These are phyloP conservation scores for Macroramphosus scolopax DNA, from an alignment of 2,797 vertebrate genomes.

Conservation along the genomic window DNA sequence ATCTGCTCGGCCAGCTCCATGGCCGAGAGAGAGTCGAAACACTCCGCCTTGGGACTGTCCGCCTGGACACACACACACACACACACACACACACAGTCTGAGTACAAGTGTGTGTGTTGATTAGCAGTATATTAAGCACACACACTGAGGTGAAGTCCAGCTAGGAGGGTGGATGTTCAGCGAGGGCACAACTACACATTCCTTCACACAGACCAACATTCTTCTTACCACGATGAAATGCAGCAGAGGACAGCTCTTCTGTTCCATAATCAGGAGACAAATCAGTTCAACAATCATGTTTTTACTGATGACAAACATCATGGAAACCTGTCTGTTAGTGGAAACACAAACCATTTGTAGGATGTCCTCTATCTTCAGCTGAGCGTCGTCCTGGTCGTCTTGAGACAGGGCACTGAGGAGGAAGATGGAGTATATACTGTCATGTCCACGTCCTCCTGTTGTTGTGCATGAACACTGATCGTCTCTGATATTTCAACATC, in stretches of 20 bases:
- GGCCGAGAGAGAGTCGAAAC: constrained; percentile 90
- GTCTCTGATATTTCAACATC: too few relatives aligned
- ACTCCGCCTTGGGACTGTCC: constrained; percentile 84
- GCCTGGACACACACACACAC: constrained; percentile 70
- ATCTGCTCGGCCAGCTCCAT: constrained; percentile 98
- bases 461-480: too few relatives aligned
- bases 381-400: constrained; percentile 90
- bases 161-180: neutral
- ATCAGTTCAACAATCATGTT: constrained; percentile 7
- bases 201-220: neutral
- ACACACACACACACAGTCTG: constrained; percentile 1
- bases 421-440: constrained; percentile 3
- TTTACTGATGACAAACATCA: too few relatives aligned
- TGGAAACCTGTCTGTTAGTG: too few relatives aligned
- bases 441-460: too few relatives aligned
- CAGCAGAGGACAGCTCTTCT: constrained; percentile 71
- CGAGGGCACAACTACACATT: neutral
- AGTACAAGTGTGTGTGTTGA: too few relatives aligned
- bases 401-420: constrained; percentile 87
- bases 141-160: neutral
- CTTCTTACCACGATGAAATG: constrained; percentile 74
- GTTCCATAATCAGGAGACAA: constrained; percentile 42
- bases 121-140: neutral
- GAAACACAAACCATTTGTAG: constrained; percentile 84
- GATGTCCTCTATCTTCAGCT: constrained; percentile 89